Evolutionary conservation across 2,888 invertebrate species (phyloP).

Genomic region (Amphiduros pacificus): DNA sequence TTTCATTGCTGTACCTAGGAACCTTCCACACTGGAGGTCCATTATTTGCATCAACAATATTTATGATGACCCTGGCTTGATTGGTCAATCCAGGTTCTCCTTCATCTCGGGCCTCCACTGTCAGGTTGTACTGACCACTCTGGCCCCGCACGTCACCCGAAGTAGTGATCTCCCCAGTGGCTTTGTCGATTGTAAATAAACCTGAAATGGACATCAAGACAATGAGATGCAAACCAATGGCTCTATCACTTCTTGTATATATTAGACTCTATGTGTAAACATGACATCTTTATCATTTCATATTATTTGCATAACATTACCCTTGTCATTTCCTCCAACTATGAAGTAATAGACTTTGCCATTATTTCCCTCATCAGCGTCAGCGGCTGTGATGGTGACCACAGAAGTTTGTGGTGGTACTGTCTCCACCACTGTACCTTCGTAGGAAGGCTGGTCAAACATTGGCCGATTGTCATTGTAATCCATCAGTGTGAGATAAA

Average conservation of each 20-base stretch:
- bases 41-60: slow-evolving; percentile 57
- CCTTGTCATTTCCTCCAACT: slow-evolving; percentile 67
- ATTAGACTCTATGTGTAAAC: neutral
- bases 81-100: slow-evolving; percentile 28
- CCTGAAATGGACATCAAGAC: slow-evolving; percentile 61
- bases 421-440: slow-evolving; percentile 82
- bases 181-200: slow-evolving; percentile 75
- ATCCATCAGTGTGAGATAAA: slow-evolving; percentile 61
- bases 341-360: slow-evolving; percentile 78
- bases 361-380: slow-evolving; percentile 78
- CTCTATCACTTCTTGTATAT: neutral
- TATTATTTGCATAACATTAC: slow-evolving; percentile 36
- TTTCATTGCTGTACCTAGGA: slow-evolving; percentile 75
- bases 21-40: slow-evolving; percentile 66
- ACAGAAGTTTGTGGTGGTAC: slow-evolving; percentile 76
- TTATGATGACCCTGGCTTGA: slow-evolving; percentile 71
- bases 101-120: slow-evolving; percentile 76
- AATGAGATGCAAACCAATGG: neutral
- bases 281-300: neutral
- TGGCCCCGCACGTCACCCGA: slow-evolving; percentile 72
- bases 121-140: slow-evolving; percentile 66
- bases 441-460: slow-evolving; percentile 77
- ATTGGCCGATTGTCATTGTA: slow-evolving; percentile 65
- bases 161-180: slow-evolving; percentile 81
- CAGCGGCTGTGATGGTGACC: slow-evolving; percentile 77